Evolutionary conservation across 2,113 vertebrate species (phyloP).

Genomic region (Thamnophis sirtalis): DNA sequence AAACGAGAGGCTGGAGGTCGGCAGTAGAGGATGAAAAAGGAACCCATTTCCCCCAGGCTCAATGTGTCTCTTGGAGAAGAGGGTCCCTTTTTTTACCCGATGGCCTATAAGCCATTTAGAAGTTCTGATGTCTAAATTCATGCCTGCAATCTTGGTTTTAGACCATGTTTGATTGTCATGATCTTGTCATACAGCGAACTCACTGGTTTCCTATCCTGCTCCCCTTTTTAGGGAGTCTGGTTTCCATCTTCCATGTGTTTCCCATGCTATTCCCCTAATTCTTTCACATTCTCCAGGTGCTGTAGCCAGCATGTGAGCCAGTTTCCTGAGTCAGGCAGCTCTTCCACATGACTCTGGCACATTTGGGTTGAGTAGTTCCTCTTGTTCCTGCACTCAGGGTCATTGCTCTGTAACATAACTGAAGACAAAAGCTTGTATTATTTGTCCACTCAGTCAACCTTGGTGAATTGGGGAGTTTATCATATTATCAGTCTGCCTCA

Average conservation of each 20-base stretch:
- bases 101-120: not conserved
- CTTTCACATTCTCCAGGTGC: not conserved
- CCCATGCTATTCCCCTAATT: not conserved
- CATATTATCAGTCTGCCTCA: conserved; percentile 69
- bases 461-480: conserved; percentile 54
- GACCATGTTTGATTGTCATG: not conserved
- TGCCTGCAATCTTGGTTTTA: not conserved
- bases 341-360: not conserved
- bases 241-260: not conserved
- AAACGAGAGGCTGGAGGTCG: not conserved
- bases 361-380: conserved; percentile 17
- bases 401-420: conserved; percentile 77
- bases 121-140: not conserved
- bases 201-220: not conserved
- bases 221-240: not conserved
- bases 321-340: not conserved
- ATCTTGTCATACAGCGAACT: conserved; percentile 11
- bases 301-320: not conserved
- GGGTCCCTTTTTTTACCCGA: not conserved
- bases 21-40: not conserved
- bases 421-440: conserved; percentile 79
- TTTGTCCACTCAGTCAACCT: conserved; percentile 70
- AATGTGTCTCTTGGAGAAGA: not conserved
- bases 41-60: not conserved
- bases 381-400: conserved; percentile 63